Percentiles rank a stretch among this genome's conserved stretches.
These are phyloP conservation scores for Girardinichthys multiradiatus DNA, from an alignment of 2,113 vertebrate species.

Conservation along the genomic window DNA sequence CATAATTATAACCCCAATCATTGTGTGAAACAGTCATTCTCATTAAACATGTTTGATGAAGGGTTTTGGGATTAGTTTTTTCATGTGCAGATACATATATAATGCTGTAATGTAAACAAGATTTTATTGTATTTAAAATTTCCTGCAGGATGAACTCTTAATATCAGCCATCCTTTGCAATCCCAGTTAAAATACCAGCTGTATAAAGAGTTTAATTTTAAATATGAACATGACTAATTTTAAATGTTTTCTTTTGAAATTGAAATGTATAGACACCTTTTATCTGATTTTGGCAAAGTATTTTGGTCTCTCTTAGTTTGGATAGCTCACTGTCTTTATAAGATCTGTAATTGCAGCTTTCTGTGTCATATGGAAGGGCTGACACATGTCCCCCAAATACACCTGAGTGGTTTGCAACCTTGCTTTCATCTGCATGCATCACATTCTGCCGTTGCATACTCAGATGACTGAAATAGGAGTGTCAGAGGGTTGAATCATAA, in stretches of 20 bases:
- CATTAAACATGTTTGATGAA: background rate
- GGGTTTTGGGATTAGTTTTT: background rate
- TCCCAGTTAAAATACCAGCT: too few species aligned
- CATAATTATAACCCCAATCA: background rate
- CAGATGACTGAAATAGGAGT: constrained; percentile 46
- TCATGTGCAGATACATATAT: too few species aligned
- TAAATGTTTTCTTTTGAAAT: too few species aligned
- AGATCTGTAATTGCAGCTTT: constrained; percentile 38
- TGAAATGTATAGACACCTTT: too few species aligned
- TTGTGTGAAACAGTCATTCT: background rate
- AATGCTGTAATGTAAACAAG: background rate
- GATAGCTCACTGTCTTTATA: constrained; percentile 17
- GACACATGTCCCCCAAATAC: constrained; percentile 45
- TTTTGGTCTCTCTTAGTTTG: background rate
- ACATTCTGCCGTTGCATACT: constrained; percentile 39
- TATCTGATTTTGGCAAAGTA: too few species aligned
- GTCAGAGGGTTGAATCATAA: constrained; percentile 33
- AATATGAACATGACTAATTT: too few species aligned
- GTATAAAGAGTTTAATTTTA: too few species aligned
- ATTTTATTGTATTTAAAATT: background rate
- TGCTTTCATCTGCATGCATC: constrained; percentile 48
- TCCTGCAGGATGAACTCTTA: background rate
- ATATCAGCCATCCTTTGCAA: background rate
- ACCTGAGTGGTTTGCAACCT: constrained; percentile 45
- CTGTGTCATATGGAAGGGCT: constrained; percentile 39